A percentile compares a stretch with the other conserved stretches of the same genome.
These are phyloP conservation scores for Melieria omissa DNA, from an alignment of 2,888 invertebrate species.

Conservation along the genomic window DNA sequence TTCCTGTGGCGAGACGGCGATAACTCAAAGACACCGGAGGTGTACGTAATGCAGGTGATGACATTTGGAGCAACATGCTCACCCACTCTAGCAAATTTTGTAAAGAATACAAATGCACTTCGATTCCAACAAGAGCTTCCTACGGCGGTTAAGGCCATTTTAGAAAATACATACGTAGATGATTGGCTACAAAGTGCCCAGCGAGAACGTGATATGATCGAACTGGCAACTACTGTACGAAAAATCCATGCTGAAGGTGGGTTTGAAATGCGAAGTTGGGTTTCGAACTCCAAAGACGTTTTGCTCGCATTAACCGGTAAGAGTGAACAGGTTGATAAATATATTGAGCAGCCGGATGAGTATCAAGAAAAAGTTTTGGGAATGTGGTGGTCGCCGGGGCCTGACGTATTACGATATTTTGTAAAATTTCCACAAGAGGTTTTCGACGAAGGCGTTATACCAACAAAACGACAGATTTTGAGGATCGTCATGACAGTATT, in stretches of 20 bases:
- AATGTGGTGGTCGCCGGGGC: conserved; percentile 40
- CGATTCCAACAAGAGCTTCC: conserved; percentile 21
- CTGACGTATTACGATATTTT: conserved; percentile 42
- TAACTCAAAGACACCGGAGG: conserved; percentile 29
- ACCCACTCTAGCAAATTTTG: conserved; percentile 36
- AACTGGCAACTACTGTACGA: conserved; percentile 22
- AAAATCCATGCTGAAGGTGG: conserved; percentile 24
- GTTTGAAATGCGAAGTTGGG: conserved; percentile 37
- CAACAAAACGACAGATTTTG: conserved; percentile 36
- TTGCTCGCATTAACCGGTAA: conserved; percentile 12
- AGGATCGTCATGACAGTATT: conserved; percentile 25
- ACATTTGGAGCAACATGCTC: conserved; percentile 39
- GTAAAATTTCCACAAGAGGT: conserved; percentile 21
- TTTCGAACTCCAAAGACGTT: conserved; percentile 32
- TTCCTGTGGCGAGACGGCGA: conserved; percentile 37
- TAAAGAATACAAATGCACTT: conserved; percentile 41
- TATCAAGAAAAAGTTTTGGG: conserved; percentile 37
- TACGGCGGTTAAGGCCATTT: conserved; percentile 28
- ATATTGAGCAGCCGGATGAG: conserved; percentile 37
- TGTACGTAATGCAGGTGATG: conserved; percentile 38
- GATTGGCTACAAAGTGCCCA: conserved; percentile 40
- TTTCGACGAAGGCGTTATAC: conserved; percentile 26
- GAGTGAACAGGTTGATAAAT: conserved; percentile 15
- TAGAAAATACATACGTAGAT: conserved; percentile 37
- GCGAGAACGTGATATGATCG: conserved; percentile 33